Base-by-base conservation (phyloP, 2,888 invertebrate genomes). In the Eurois occulta region DNA sequence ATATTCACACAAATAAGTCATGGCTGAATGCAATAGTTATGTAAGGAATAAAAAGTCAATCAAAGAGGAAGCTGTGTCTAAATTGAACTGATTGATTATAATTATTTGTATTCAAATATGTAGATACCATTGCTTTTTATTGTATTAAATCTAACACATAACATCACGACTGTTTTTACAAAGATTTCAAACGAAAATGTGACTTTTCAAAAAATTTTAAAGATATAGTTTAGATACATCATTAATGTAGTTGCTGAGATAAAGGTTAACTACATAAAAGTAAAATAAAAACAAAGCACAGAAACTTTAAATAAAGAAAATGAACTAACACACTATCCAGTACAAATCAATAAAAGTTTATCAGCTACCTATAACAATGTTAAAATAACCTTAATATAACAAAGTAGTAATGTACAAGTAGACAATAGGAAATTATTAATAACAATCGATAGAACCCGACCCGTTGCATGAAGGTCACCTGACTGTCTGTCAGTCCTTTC, bases 381-480 rank as follows among this genome's bases (percentile, higher is more conserved):
- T 43, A 21, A 55, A 65, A 62, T n/a, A 71, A 10, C 43, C n/a
- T 48, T 5, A 68, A 64, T 18, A 46, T 46, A 1, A 41, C 11
- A 35, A 1, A 68, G 13, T 60, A 48, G 43, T 24, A 24, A 21
- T 13, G n/a, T 24, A 67, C 35, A 48, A 21, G 1, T 52, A 38
- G 62, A 77, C 72, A 81, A 84, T 68, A 74, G 60, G 8, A 60
- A 72, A 69, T 62, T 32, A 81, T 64, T 38, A 81, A 55, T 35
- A 52, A 52, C 76, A 76, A 77, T 80, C 78, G 69, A 74, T 77
- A 66, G 43, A 79, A 81, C 71, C 58, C 58, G 76, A 85, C 79
- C 85, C 83, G 81, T 48, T 52, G 46, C 80, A 60, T 41, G 62
- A 76, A 83, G 83, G 83, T 64, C 62, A 84, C 16, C 52, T 71